These are phyloP conservation scores for Neosilurus mollespiculum DNA, from an alignment of 2,797 vertebrate species.

Conservation along the genomic window DNA sequence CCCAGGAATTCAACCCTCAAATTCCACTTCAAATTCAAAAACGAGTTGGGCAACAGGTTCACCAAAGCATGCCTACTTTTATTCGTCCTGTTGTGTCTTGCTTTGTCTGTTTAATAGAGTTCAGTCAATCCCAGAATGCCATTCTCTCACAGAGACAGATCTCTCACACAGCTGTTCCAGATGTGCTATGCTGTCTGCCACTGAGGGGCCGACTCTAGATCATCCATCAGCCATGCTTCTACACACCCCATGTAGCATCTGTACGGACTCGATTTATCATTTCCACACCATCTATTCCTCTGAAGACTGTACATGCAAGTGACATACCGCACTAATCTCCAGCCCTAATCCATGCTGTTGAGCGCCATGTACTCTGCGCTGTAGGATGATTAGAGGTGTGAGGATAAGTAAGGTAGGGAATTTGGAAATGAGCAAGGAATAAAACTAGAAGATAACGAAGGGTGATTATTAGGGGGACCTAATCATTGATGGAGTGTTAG, in stretches of 20 bases:
- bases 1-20: background rate
- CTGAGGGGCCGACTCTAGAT: background rate
- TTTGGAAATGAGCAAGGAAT: background rate
- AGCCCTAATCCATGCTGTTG: background rate
- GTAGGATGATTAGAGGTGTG: background rate
- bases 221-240: conserved; percentile 30
- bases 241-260: conserved; percentile 26
- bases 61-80: background rate
- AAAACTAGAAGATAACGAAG: background rate
- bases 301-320: conserved; percentile 7
- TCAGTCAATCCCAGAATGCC: background rate
- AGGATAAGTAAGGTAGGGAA: background rate
- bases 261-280: conserved; percentile 32
- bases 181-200: conserved; percentile 14
- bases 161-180: conserved; percentile 17
- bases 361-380: background rate
- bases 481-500: background rate
- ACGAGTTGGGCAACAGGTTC: background rate
- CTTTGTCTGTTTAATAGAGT: background rate
- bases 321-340: conserved; percentile 2
- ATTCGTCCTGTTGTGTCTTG: background rate
- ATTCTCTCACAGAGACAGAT: conserved; percentile 3
- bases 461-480: background rate
- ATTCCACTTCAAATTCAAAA: background rate
- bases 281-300: conserved; percentile 17